Evolutionary conservation across 1,140 invertebrate species (phyloP).

Genomic region (Hyposmocoma kahamanoa): DNA sequence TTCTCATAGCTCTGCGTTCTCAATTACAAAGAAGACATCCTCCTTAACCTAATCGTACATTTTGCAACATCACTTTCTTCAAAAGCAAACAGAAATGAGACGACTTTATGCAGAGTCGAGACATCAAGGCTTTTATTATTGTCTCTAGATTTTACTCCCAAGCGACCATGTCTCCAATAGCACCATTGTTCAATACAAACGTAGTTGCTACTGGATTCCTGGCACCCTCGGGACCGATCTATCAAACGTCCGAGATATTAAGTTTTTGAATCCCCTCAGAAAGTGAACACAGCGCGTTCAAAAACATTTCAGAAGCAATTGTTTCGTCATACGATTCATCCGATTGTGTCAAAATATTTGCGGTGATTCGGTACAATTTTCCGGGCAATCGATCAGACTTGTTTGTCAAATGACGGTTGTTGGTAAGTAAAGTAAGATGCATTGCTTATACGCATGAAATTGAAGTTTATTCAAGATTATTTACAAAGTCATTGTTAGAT

Average conservation of each 20-base stretch:
- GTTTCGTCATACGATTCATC: conserved; percentile 60
- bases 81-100: neutral
- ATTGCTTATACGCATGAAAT: conserved; percentile 45
- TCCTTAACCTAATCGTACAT: too few species aligned
- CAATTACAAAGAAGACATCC: too few species aligned
- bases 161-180: conserved; percentile 8
- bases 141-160: conserved; percentile 5
- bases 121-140: neutral
- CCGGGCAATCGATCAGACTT: conserved; percentile 57
- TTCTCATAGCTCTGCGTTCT: too few species aligned
- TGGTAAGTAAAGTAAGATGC: conserved; percentile 59
- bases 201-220: conserved; percentile 30
- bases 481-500: neutral
- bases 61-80: too few species aligned
- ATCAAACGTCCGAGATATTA: conserved; percentile 49
- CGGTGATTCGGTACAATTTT: conserved; percentile 55
- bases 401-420: conserved; percentile 19
- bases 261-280: conserved; percentile 36
- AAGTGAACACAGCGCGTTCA: conserved; percentile 20
- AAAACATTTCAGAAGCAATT: conserved; percentile 51
- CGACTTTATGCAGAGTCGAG: neutral
- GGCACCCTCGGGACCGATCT: conserved; percentile 51
- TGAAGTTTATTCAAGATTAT: conserved; percentile 42
- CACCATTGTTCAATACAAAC: conserved; percentile 20
- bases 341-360: conserved; percentile 65